Evolutionary conservation across 2,113 vertebrate species (phyloP).

Genomic region (Thalassoma bifasciatum): DNA sequence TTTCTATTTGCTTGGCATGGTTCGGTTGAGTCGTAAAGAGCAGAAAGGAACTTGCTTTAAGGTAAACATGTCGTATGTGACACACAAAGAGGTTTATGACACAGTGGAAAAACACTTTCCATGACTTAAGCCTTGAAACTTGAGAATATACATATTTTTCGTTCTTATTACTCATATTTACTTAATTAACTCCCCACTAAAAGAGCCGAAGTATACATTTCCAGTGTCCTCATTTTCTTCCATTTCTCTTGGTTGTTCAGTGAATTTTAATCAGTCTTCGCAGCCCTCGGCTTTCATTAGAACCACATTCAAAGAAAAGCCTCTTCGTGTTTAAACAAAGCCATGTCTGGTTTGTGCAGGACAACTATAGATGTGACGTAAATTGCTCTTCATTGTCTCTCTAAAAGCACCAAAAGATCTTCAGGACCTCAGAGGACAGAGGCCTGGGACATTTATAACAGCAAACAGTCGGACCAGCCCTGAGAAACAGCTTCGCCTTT

Average conservation of each 20-base stretch:
- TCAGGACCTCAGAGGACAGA: slow-evolving; percentile 32
- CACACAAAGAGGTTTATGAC: background rate
- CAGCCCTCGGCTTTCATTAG: slow-evolving; percentile 47
- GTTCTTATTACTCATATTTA: background rate
- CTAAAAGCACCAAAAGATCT: slow-evolving; percentile 56
- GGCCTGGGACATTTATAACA: slow-evolving; percentile 61
- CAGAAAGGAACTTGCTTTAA: slow-evolving; percentile 9
- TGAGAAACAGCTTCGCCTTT: slow-evolving; percentile 35
- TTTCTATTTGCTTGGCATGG: slow-evolving; percentile 20
- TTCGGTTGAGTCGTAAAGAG: slow-evolving; percentile 3
- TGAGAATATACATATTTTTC: background rate
- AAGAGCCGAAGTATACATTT: background rate
- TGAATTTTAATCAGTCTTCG: slow-evolving; percentile 47
- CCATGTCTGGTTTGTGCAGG: slow-evolving; percentile 10
- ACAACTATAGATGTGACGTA: slow-evolving; percentile 74
- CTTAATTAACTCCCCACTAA: background rate
- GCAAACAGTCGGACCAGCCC: slow-evolving; percentile 47
- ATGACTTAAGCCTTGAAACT: background rate
- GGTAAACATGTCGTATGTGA: slow-evolving; percentile 34
- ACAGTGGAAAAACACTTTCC: slow-evolving; percentile 3
- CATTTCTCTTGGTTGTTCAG: background rate
- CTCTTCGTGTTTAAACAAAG: slow-evolving; percentile 71
- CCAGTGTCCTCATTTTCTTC: background rate
- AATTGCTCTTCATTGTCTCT: slow-evolving; percentile 65
- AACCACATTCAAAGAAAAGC: slow-evolving; percentile 51